Evolutionary conservation across 2,113 vertebrate species (phyloP), one percentile per base, ranked within the genome.

Genomic region (Dissostichus mawsoni): DNA sequence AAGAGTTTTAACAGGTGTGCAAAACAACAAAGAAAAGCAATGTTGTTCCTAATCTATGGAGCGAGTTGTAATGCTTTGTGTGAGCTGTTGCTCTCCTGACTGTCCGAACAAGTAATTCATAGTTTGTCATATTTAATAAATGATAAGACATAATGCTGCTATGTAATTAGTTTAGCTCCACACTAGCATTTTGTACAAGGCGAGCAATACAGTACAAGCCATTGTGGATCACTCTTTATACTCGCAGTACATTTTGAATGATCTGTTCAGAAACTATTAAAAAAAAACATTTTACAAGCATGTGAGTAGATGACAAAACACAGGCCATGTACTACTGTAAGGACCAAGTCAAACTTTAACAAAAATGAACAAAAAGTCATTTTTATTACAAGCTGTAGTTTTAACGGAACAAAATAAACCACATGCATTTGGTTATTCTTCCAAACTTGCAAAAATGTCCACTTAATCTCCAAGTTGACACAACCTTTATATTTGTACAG

Each of bases 401-500:
- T 5, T 4, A 59, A 36, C 53, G 41, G 12, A 56, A 36, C 8
- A 36, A 20, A 5, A 52, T 2, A 56, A n/a, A 18, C 20, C 59
- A 50, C 9, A 56, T 12, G 2, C 8, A 41, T 12, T 16, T 16
- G 50, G 25, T 51, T 66, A 7, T 8, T 33, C 18, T 63, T 33
- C 17, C 20, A 4, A 56, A 53, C 47, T 70, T 13, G 1, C 2
- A 36, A 68, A 74, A 47, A 36, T 10, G 18, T 50, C 23, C n/a
- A 63, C 14, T 44, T 8, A 51, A 41, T 75, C 20, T 47, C 23
- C 20, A 65, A 10, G 47, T 6, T 73, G 84, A 61, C 23, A 23
- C 47, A 79, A 72, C 50, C 8, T 67, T 51, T 33, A 4, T 13
- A 45, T 68, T 51, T 76, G 58, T 48, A 44, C 33, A 25, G 16